These are phyloP conservation scores for Xanthia icteritia DNA, from an alignment of 2,888 invertebrate species.

Conservation along the genomic window DNA sequence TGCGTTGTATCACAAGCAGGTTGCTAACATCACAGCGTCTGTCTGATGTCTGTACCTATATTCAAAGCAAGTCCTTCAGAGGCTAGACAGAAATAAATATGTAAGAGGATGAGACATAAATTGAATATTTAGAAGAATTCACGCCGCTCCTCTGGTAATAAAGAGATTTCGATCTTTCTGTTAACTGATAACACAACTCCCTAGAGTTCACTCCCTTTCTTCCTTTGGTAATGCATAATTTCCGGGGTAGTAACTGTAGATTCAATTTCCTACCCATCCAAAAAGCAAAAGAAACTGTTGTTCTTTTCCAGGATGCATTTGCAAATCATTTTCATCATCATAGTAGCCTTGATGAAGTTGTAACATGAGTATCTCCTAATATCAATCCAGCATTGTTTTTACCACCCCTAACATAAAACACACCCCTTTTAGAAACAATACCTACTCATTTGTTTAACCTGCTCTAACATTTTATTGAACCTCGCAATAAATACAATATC, in stretches of 20 bases:
- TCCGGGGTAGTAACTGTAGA: background rate
- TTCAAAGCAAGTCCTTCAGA: conserved; percentile 1
- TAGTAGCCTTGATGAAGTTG: background rate
- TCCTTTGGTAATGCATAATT: background rate
- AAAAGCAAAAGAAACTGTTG: too few relatives aligned
- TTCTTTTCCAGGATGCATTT: background rate
- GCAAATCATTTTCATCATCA: background rate
- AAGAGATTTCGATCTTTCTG: too few relatives aligned
- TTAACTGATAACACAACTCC: conserved; percentile 5
- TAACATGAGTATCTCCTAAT: background rate
- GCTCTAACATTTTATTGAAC: conserved; percentile 49
- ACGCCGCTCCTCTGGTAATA: too few relatives aligned
- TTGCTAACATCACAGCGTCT: background rate
- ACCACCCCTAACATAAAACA: background rate
- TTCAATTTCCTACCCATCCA: background rate
- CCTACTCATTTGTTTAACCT: conserved; percentile 32
- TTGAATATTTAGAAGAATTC: background rate
- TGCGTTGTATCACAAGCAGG: conserved; percentile 15
- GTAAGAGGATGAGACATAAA: background rate
- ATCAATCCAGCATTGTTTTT: conserved; percentile 8
- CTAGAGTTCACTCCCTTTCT: background rate
- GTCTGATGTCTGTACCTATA: conserved; percentile 9
- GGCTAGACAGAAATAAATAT: conserved; percentile 18
- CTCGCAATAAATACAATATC: conserved; percentile 65
- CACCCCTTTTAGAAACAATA: conserved; percentile 1